These are phyloP conservation scores for Furcula furcula DNA, from an alignment of 2,888 invertebrate genomes.

Conservation along the genomic window DNA sequence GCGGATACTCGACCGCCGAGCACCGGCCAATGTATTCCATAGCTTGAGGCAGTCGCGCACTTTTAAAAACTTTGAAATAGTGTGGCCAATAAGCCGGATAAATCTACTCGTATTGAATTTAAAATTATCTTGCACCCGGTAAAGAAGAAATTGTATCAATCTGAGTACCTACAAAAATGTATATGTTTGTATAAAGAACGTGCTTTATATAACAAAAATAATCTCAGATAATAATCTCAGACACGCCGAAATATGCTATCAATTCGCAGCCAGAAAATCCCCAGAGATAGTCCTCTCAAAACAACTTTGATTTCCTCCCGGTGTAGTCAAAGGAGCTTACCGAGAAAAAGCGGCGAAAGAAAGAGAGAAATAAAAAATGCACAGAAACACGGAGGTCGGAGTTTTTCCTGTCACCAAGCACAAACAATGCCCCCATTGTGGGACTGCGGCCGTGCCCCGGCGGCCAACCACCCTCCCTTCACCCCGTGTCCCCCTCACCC, in stretches of 20 bases:
- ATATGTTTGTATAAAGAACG: no score
- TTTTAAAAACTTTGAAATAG: slow-evolving; percentile 49
- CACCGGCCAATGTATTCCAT: slow-evolving; percentile 42
- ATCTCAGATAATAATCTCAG: no score
- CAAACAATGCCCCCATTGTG: slow-evolving; percentile 79
- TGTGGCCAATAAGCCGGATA: slow-evolving; percentile 19
- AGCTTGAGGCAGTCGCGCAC: slow-evolving; percentile 35
- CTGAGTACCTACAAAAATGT: no score
- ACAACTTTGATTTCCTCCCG: slow-evolving; percentile 69
- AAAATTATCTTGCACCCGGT: no score
- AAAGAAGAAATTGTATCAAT: no score
- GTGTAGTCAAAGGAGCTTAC: slow-evolving; percentile 70
- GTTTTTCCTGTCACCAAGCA: slow-evolving; percentile 81
- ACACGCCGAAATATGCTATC: slow-evolving; percentile 13
- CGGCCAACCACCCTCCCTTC: slow-evolving; percentile 30
- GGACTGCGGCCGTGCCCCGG: slow-evolving; percentile 35
- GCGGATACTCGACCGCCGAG: slow-evolving; percentile 54
- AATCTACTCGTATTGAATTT: slow-evolving; percentile 1
- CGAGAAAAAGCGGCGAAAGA: slow-evolving; percentile 54
- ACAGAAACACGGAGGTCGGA: slow-evolving; percentile 80
- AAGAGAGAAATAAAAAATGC: slow-evolving; percentile 77
- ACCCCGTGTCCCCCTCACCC: slow-evolving; percentile 37
- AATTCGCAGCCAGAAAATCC: slow-evolving; percentile 28
- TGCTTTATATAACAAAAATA: no score
- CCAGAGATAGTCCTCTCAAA: slow-evolving; percentile 50